These are phyloP conservation scores for Corythaeola cristata DNA, from an alignment of 2,113 vertebrate species.

Conservation along the genomic window DNA sequence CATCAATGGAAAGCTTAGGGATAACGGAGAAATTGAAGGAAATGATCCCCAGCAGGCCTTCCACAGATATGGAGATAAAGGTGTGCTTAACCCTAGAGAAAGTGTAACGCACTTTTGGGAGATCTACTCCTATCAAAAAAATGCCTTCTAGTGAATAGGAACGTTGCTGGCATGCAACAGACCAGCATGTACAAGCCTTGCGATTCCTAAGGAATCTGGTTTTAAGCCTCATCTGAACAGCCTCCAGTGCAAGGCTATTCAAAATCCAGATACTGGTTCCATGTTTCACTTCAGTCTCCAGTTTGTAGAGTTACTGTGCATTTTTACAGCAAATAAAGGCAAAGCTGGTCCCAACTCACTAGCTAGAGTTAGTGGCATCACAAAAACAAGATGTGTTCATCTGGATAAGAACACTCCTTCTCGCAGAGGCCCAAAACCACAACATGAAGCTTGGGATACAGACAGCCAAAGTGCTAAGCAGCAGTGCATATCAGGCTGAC, in stretches of 20 bases:
- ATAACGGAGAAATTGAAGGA: not conserved
- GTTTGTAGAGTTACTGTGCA: not conserved
- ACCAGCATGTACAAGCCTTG: fast-evolving
- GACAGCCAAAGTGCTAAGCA: not conserved
- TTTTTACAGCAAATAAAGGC: not conserved
- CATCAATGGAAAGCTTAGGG: not conserved
- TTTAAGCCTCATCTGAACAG: not conserved
- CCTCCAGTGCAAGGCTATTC: not conserved
- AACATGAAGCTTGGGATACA: not conserved
- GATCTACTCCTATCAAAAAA: not conserved
- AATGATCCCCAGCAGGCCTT: not conserved
- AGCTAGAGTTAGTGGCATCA: not conserved
- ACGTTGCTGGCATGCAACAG: not conserved
- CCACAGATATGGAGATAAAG: not conserved
- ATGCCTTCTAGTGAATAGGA: not conserved
- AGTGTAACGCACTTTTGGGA: not conserved
- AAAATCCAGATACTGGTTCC: not conserved
- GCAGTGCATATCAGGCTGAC: not conserved
- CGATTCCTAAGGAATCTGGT: not conserved
- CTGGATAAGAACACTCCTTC: not conserved
- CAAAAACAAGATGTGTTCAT: not conserved
- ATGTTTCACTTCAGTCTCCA: not conserved
- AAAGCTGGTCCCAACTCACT: not conserved
- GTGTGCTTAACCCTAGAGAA: not conserved
- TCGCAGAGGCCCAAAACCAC: not conserved